Percentiles rank a stretch among this genome's conserved stretches.
These are phyloP conservation scores for Augochlora pura DNA, from an alignment of 1,140 invertebrate genomes.

Conservation along the genomic window DNA sequence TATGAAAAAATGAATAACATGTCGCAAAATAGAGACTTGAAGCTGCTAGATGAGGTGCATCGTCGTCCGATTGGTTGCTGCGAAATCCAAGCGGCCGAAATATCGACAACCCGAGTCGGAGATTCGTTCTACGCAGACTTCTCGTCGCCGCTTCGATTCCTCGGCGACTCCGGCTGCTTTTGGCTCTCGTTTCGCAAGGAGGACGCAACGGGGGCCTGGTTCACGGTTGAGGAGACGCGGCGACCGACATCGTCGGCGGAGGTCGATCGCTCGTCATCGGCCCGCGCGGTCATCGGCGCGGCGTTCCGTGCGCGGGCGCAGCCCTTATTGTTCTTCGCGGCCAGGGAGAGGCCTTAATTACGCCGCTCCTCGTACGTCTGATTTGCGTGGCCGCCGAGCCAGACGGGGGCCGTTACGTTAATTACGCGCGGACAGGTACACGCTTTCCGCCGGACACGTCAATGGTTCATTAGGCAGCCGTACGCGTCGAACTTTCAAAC, in stretches of 20 bases:
- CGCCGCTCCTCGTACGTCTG: slow-evolving; percentile 54
- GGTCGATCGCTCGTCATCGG: slow-evolving; percentile 13
- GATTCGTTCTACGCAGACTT: no score
- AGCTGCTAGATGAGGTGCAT: no score
- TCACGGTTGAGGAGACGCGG: background rate
- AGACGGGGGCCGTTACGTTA: slow-evolving; percentile 70
- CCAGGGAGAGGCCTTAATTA: slow-evolving; percentile 66
- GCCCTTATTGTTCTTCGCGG: slow-evolving; percentile 57
- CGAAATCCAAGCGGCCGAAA: no score
- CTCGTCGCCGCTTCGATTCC: no score
- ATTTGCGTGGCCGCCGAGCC: slow-evolving; percentile 66
- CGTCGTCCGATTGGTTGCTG: no score
- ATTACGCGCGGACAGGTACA: slow-evolving; percentile 68
- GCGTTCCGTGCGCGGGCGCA: slow-evolving; percentile 30
- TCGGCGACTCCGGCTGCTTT: no score
- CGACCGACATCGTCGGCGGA: background rate
- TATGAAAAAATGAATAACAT: no score
- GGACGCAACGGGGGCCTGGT: no score
- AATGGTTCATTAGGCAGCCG: slow-evolving; percentile 71
- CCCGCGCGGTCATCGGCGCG: slow-evolving; percentile 19
- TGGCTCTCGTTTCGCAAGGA: no score
- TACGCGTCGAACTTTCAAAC: slow-evolving; percentile 59
- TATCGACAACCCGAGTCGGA: no score
- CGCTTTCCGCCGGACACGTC: slow-evolving; percentile 56
- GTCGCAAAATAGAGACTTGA: no score